Percentiles rank a stretch among this genome's conserved stretches.
phyloP scores from a whole-genome alignment of 2,797 vertebrate species.

The Oryzias dopingdopingensis region DNA sequence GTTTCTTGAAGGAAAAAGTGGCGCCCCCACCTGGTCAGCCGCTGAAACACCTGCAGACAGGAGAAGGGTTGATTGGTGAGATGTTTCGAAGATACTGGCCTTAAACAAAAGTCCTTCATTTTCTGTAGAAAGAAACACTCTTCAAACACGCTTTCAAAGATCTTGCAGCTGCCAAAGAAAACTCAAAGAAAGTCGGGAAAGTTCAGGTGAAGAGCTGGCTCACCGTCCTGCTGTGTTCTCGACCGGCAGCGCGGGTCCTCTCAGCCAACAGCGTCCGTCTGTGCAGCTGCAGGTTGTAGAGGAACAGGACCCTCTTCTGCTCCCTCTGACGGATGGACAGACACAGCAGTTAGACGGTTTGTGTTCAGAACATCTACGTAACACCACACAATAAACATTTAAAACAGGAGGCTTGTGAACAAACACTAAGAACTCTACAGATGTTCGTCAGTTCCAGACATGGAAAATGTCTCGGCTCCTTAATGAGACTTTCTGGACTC shows the following conservation, averaged over 20 bases:
- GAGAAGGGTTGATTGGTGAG: not conserved
- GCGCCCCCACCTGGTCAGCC: slow-evolving; percentile 12
- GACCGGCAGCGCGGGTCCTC: slow-evolving; percentile 13
- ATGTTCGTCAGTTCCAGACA: no score
- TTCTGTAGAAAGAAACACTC: no score
- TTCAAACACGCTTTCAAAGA: no score
- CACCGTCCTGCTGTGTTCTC: slow-evolving; percentile 2
- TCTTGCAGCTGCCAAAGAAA: no score
- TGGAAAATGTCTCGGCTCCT: no score
- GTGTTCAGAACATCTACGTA: not conserved
- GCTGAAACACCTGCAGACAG: slow-evolving; percentile 25
- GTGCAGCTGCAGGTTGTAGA: slow-evolving; percentile 84
- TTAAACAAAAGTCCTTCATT: no score
- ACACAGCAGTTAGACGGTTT: not conserved
- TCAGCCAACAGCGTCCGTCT: slow-evolving; percentile 58
- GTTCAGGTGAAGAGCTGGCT: slow-evolving; percentile 1
- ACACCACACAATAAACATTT: not conserved
- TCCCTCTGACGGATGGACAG: slow-evolving; percentile 74
- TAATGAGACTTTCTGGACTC: no score
- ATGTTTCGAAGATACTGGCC: not conserved
- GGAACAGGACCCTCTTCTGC: slow-evolving; percentile 79
- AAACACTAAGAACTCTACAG: no score
- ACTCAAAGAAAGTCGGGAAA: not conserved
- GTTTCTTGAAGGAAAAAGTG: not conserved
- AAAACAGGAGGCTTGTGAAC: not conserved